Base-by-base conservation (phyloP, 2,113 vertebrate genomes). In the Naja naja region DNA sequence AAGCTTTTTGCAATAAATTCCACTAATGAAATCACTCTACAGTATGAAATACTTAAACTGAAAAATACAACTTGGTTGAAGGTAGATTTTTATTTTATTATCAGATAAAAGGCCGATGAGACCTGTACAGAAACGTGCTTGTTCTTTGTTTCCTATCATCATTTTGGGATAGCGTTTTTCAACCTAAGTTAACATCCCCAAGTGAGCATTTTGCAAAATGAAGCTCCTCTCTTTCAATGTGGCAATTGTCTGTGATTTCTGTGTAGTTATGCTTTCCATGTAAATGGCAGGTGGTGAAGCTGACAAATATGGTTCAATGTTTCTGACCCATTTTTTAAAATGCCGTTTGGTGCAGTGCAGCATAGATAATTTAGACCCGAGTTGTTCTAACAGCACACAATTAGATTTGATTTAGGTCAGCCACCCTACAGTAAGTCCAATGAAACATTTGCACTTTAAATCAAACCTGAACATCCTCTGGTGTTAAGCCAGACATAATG, bases 401-500 rank as follows among this genome's bases (percentile, higher is more conserved):
- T 96, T 97, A 94, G 94, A 93, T 96, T 94, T 97, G 93, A 97
- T 96, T 96, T 97, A 96, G 90, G 90, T 92, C 94, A 95, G 18
- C 95, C 93, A 96, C 49, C 56, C 92, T 52, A 93, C 8, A 87
- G 64, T 60, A 94, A 18, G 49, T 81, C 55, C 85, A 88, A 52
- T 74, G n/a, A 94, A 92, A 39, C 94, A 95, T 96, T 97, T 95
- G 47, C 91, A 86, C 85, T 97, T 96, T 94, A 95, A 96, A 95
- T 95, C 1, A 30, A 92, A 95, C 43, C 74, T 2, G 58, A 93
- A 12, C 54, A 49, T 91, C 93, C 90, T 95, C 45, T 49, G 5
- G 30, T 89, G 39, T 0, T 94, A 90, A 60, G 69, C 2, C 1
- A 94, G 95, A 92, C 93, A 93, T 91, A 8, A 91, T 90, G 49